These are phyloP conservation scores for Hydrochoerus hydrochaeris DNA, from an alignment of 2,113 vertebrate species.

Conservation along the genomic window DNA sequence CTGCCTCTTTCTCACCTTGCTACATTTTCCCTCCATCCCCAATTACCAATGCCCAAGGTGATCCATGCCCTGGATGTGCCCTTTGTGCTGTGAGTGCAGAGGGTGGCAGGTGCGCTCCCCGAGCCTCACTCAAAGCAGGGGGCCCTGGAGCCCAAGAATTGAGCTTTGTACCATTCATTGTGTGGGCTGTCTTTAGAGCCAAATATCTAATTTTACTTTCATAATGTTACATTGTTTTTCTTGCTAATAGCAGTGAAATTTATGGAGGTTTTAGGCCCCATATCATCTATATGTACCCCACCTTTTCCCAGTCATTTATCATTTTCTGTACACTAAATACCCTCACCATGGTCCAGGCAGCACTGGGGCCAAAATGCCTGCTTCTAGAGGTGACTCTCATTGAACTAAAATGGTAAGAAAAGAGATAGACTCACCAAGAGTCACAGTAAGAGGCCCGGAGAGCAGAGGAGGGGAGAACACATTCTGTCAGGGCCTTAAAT, in stretches of 20 bases:
- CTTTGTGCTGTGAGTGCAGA: fast-evolving
- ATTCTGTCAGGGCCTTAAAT: fast-evolving
- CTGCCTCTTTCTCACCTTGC: background rate
- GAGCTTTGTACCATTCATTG: background rate
- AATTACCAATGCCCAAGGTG: background rate
- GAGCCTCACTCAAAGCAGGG: too few species aligned
- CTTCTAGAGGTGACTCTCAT: background rate
- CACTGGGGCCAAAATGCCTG: background rate
- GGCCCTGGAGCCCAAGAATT: background rate
- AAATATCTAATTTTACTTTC: background rate
- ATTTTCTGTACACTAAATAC: background rate
- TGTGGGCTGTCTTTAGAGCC: too few species aligned
- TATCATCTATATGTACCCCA: background rate
- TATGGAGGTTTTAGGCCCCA: background rate
- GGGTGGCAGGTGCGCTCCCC: fast-evolving
- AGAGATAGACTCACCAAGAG: background rate
- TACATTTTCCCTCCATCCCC: background rate
- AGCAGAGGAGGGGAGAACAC: background rate
- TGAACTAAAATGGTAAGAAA: background rate
- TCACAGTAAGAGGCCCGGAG: fast-evolving
- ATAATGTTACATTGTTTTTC: background rate
- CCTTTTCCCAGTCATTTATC: background rate
- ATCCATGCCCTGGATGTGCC: background rate
- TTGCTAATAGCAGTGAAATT: background rate
- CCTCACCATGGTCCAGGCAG: fast-evolving